phyloP scores from a whole-genome alignment of 2,797 vertebrate species.

The Coluber constrictor region DNA sequence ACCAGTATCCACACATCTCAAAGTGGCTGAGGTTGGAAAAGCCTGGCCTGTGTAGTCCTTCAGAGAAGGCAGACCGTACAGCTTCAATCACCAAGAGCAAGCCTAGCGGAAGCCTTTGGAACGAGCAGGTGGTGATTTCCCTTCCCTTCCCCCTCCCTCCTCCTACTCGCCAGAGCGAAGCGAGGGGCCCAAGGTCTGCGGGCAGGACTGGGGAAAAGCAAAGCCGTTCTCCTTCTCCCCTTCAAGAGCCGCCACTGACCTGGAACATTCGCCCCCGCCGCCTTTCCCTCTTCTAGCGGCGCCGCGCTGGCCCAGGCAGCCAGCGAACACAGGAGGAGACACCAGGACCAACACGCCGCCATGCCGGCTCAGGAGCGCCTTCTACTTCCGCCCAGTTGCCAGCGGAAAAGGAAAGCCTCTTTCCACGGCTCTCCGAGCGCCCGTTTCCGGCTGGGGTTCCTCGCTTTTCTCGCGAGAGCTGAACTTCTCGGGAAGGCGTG shows the following conservation, averaged over 20 bases:
- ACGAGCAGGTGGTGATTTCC: no score
- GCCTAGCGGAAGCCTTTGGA: not conserved
- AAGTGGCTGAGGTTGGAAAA: not conserved
- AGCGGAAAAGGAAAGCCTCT: not conserved
- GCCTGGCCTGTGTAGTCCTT: not conserved
- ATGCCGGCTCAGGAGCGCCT: accelerated
- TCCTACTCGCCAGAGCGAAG: not conserved
- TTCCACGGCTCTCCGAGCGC: no score
- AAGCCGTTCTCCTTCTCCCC: not conserved
- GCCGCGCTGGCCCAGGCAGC: not conserved
- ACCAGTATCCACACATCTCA: not conserved
- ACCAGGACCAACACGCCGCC: not conserved
- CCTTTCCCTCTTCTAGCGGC: accelerated
- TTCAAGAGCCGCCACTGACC: not conserved
- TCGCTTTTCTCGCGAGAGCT: not conserved
- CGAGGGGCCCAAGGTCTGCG: not conserved
- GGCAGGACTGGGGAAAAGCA: not conserved
- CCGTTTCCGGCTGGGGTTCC: not conserved
- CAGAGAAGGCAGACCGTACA: not conserved
- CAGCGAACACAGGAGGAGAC: not conserved
- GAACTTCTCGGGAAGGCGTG: not conserved
- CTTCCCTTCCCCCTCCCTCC: not conserved
- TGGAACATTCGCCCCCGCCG: accelerated
- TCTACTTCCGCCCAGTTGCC: slow-evolving; percentile 17
- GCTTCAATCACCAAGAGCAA: no score